Evolutionary conservation across 2,797 vertebrate genomes (phyloP), one percentile per base, ranked within the genome.

Genomic region (Halcyon chelicuti): DNA sequence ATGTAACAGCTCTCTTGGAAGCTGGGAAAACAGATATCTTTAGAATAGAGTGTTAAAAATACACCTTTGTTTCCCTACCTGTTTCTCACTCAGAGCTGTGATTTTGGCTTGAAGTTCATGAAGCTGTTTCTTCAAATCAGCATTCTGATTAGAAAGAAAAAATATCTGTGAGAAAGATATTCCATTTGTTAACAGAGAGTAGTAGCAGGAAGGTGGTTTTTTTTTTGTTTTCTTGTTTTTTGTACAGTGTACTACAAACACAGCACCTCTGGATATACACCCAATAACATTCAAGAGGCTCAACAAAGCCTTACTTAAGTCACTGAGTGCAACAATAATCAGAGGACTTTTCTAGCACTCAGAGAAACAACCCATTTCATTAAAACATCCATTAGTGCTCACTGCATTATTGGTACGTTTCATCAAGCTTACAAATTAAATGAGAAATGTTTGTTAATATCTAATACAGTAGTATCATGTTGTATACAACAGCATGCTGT

Each of bases 101-200:
- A 99, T 99, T 99, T 99, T 99, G 92, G 99, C 99, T 98, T 99
- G 99, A 94, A 99, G 99, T 98, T 99, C 99, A 89, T 99, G 99
- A 97, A 99, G 99, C 94, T 99, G 99, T 98, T 99, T 99, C 98
- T 99, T 99, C 98, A 99, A 98, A 98, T 99, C 99, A 98, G 99
- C 99, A 11, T 99, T 99, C 99, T 99, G 97, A 92, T 97, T 97
- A 98, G 97, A 97, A 98, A 97, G 97, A 97, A 98, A 98, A 98
- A 98, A 98, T 96, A 98, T 98, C 96, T 98, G 98, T 98, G 97
- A 98, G 98, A 96, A 97, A 98, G 96, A 98, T 96, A 98, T 97
- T 98, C 97, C 96, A 93, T 94, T 97, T 97, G 97, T 98, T 98
- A 98, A 98, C 86, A 93, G 5, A 94, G 94, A 97, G 96, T 94